Base-by-base conservation (phyloP, 2,113 vertebrate species). In the Epinephelus moara region DNA sequence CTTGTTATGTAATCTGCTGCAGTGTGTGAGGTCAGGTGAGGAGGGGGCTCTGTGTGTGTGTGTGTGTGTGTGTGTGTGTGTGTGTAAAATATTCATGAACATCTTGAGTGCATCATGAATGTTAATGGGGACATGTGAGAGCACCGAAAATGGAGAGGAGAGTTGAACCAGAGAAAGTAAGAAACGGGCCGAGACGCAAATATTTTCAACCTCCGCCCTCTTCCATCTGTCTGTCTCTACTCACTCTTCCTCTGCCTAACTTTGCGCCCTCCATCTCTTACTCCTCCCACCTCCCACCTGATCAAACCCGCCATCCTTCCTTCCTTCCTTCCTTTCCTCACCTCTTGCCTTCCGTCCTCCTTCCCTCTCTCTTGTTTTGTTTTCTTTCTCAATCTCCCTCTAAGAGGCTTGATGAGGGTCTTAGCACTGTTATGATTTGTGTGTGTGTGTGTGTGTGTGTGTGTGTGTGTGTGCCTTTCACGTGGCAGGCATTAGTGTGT, bases 61-160 rank as follows among this genome's bases (percentile, higher is more conserved):
- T 37, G 56, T 47, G 71, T 63, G 55, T 4, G 53, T 9, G 62
- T 93, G 27, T 27, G 27, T 27, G 57, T 47, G 71, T 63, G 55
- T 4, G 53, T 9, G 62, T 93, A n/a, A 92, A 93, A 91, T 82
- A 93, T 93, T 93, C 81, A 93, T 82, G 80, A 59, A 60, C 74
- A 71, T 88, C 85, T 90, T 72, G 62, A 86, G 86, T 64, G 77
- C 78, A 73, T 87, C 71, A 83, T 91, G 85, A 91, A 92, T 92
- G 81, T 92, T 91, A 91, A 91, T 91, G 72, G 27, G 0, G 74
- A 82, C 69, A 88, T 66, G 75, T 57, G 77, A 89, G 75, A 69
- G 75, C 21, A 11, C 55, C 68, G 81, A 77, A 84, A 81, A 78
- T 53, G 47, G 56, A 70, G 33, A 72, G 64, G 56, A 70, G 78